Evolutionary conservation across 2,113 vertebrate species (phyloP).

Genomic region (Tinamus guttatus): DNA sequence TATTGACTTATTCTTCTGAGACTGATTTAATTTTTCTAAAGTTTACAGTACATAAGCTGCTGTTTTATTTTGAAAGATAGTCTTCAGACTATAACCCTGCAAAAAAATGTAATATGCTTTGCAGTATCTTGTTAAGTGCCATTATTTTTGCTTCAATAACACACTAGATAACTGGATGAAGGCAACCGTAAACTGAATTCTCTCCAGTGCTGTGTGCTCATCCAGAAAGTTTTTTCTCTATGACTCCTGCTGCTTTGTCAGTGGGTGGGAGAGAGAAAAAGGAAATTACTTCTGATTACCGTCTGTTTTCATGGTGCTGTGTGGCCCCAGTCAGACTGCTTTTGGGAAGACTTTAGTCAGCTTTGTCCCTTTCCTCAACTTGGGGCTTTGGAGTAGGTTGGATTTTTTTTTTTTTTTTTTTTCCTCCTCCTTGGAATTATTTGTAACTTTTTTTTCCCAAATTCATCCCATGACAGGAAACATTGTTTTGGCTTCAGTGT

Average conservation of each 20-base stretch:
- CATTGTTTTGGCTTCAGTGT: constrained; percentile 14
- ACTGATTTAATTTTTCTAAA: constrained; percentile 60
- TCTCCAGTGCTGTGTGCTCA: constrained; percentile 22
- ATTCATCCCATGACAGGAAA: not conserved
- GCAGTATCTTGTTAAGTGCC: not conserved
- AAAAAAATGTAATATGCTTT: not conserved
- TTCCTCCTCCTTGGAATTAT: not conserved
- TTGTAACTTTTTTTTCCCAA: not conserved
- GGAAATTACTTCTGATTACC: constrained; percentile 76
- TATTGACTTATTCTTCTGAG: constrained; percentile 45
- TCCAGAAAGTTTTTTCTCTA: constrained; percentile 18
- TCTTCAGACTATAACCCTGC: not conserved
- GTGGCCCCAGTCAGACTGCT: constrained; percentile 29
- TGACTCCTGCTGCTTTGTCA: constrained; percentile 67
- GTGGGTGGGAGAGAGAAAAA: constrained; percentile 71
- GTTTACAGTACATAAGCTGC: constrained; percentile 40
- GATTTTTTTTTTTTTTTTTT: not conserved
- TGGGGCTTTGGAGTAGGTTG: not conserved
- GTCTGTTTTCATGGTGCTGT: constrained; percentile 52
- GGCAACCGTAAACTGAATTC: not conserved
- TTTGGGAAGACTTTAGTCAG: constrained; percentile 35
- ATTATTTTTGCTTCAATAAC: constrained; percentile 22
- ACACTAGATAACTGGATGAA: constrained; percentile 30
- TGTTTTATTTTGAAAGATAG: not conserved
- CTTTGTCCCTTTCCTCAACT: constrained; percentile 12